Conservation (phyloP, 2,888 invertebrate species). For the Mycogona germanica region DNA sequence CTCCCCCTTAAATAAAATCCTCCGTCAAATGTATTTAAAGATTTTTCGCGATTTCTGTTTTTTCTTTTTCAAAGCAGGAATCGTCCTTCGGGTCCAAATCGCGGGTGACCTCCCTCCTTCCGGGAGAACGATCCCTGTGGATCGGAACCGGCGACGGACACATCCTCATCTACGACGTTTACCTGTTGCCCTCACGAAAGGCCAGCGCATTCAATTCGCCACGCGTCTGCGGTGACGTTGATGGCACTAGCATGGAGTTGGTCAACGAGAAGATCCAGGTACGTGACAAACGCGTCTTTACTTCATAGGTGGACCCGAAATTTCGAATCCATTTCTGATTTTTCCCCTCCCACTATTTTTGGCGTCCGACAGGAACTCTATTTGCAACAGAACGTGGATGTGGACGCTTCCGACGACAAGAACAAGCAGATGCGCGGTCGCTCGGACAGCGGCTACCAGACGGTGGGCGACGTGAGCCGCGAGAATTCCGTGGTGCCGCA, state of each 20-base stretch:
- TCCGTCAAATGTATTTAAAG: constrained; percentile 1
- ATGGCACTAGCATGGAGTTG: constrained; percentile 8
- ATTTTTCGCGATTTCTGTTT: not conserved
- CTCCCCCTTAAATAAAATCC: no score
- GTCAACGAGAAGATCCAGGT: constrained; percentile 11
- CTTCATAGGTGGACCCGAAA: no score
- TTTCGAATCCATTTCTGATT: not conserved
- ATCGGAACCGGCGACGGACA: constrained; percentile 41
- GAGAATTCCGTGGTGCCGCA: constrained; percentile 4
- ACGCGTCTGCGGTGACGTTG: not conserved
- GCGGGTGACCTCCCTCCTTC: constrained; percentile 35
- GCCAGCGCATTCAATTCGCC: constrained; percentile 13
- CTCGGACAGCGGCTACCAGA: constrained; percentile 21
- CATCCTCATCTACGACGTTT: constrained; percentile 32
- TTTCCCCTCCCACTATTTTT: not conserved
- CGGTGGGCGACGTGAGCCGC: constrained; percentile 17
- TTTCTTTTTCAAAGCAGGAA: constrained; percentile 26
- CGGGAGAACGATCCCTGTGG: constrained; percentile 35
- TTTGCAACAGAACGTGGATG: not conserved
- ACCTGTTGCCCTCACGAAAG: not conserved
- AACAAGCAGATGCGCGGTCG: constrained; percentile 14
- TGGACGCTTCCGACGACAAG: not conserved
- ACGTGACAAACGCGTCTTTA: not conserved
- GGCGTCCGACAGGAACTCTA: constrained; percentile 8
- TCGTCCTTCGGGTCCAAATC: constrained; percentile 28